These are phyloP conservation scores for Rhegmatorhina hoffmannsi DNA, from an alignment of 2,113 vertebrate genomes.

Conservation along the genomic window DNA sequence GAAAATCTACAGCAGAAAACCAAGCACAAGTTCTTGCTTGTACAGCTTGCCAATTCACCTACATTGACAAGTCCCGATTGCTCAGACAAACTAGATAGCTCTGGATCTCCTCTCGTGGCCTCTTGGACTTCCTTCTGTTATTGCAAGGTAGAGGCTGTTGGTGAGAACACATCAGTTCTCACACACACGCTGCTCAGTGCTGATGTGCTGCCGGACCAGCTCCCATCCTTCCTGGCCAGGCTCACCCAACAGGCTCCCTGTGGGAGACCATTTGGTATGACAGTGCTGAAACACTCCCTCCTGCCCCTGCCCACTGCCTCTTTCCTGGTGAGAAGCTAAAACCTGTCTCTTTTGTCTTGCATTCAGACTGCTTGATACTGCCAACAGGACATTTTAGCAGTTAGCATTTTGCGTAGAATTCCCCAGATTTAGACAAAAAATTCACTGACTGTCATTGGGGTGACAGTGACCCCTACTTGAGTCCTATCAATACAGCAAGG, in stretches of 20 bases:
- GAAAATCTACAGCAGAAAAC: neutral
- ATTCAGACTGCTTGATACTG: neutral
- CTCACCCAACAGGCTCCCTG: neutral
- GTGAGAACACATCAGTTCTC: neutral
- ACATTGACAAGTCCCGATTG: neutral
- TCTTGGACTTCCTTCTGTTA: neutral
- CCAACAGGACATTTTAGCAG: neutral
- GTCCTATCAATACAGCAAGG: neutral
- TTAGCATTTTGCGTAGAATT: neutral
- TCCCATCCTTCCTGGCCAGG: neutral
- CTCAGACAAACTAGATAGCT: neutral
- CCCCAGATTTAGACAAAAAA: neutral
- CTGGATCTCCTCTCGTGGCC: neutral
- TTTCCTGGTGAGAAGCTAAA: neutral
- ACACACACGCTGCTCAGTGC: accelerated
- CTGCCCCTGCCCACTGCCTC: neutral
- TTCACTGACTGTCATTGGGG: neutral
- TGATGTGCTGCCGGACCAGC: neutral
- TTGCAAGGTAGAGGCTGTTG: neutral
- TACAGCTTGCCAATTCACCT: neutral
- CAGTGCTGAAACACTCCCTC: neutral
- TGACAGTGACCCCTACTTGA: neutral
- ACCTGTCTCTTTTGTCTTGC: neutral
- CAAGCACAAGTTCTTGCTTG: neutral
- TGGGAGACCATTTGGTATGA: neutral